These are phyloP conservation scores for Leptinotarsa peninsularis DNA, from an alignment of 2,888 invertebrate species.

Conservation along the genomic window DNA sequence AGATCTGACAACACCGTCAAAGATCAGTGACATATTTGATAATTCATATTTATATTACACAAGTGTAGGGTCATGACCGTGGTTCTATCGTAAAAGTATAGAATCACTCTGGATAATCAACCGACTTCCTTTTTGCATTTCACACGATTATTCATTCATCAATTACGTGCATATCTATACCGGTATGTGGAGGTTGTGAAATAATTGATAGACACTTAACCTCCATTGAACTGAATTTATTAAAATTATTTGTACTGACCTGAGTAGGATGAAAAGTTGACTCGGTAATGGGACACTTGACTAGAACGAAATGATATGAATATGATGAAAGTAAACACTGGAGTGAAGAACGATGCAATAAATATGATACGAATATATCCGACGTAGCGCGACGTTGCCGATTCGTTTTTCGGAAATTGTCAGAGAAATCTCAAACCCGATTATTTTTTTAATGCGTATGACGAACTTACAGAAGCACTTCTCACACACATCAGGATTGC, in stretches of 20 bases:
- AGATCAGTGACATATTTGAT: too few relatives aligned
- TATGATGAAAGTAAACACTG: not conserved
- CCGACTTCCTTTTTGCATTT: not conserved
- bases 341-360: not conserved
- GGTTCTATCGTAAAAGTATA: too few relatives aligned
- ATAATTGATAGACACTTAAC: constrained; percentile 21
- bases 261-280: not conserved
- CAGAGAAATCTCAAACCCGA: too few relatives aligned
- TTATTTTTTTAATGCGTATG: too few relatives aligned
- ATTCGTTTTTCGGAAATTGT: not conserved
- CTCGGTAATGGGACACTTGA: not conserved
- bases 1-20: too few relatives aligned
- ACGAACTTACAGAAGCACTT: too few relatives aligned
- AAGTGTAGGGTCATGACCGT: too few relatives aligned
- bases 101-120: too few relatives aligned
- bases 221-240: not conserved
- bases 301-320: not conserved
- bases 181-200: not conserved
- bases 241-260: constrained; percentile 24
- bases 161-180: not conserved
- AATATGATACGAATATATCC: not conserved
- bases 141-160: not conserved
- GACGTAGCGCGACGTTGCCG: not conserved
- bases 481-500: too few relatives aligned
- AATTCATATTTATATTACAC: too few relatives aligned